Base-by-base conservation (phyloP, 1,140 invertebrate genomes). In the Hylyphantes graminicola region DNA sequence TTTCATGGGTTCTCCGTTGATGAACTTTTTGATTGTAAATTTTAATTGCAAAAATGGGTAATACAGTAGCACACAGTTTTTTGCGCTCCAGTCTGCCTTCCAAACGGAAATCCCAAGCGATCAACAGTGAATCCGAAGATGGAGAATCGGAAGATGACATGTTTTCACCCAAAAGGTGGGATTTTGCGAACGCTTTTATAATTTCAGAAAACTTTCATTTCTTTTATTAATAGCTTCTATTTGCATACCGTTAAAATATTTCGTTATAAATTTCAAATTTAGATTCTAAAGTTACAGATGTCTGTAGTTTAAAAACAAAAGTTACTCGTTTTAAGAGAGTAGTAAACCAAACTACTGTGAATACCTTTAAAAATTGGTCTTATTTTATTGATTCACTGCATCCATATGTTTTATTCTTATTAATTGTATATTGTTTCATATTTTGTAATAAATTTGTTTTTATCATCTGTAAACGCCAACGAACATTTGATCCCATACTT, bases 31-130 rank as follows among this genome's bases (percentile, higher is more conserved):
- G 12, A 76, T 76, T n/a, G 13, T 74, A 57, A 10, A 9, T 8
- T 12, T 17, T 13, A 63, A 63, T 76, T 53, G 51, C 7, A 55
- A 80, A 70, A 21, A 80, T 80, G 77, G 77, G 77, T 68, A 80
- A 80, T 70, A 57, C 67, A 10, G 67, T 80, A 21, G 54, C 35
- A 57, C 77, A 80, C 70, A 80, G 67, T 80, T 80, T 80, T 61
- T 48, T 80, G 51, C 53, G 67, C 12, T 68, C 77, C 13, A 8
- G 65, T 70, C 11, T 80, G 15, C 67, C 77, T 50, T 35, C 65
- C 9, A 80, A 80, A 80, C 13, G 77, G 50, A 80, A 80, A 70
- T 6, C 64, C 12, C 17, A 51, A 10, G 19, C 50, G 6, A 7
- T 57, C 19, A 55, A 80, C 70, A 35, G 21, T 68, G 77, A 70